phyloP scores from a whole-genome alignment of 2,797 vertebrate genomes.

The Amblyopsis hoosieri region DNA sequence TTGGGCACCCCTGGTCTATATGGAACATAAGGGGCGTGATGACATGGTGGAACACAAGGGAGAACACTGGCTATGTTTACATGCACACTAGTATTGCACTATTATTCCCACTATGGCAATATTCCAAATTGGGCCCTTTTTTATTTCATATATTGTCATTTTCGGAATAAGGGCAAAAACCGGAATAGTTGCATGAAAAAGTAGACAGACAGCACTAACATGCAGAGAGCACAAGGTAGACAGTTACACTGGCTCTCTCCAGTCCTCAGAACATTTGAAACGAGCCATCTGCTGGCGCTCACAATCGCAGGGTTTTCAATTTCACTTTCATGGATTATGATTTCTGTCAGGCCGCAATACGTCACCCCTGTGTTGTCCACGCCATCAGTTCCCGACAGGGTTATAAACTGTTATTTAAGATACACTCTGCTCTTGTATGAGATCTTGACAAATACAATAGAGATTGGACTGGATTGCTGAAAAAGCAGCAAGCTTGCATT shows the following conservation, averaged over 20 bases:
- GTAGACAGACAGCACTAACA: too few relatives aligned
- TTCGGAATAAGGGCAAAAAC: too few relatives aligned
- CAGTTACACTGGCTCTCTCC: slow-evolving; percentile 36
- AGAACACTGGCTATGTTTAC: too few relatives aligned
- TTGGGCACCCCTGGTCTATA: too few relatives aligned
- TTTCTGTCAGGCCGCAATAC: slow-evolving; percentile 82
- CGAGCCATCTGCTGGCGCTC: slow-evolving; percentile 70
- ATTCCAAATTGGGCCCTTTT: too few relatives aligned
- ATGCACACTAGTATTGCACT: too few relatives aligned
- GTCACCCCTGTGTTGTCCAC: slow-evolving; percentile 79
- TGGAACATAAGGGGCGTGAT: too few relatives aligned
- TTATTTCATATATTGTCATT: too few relatives aligned
- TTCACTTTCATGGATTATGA: slow-evolving; percentile 85
- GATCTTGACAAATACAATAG: slow-evolving; percentile 78
- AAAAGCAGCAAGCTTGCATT: slow-evolving; percentile 38
- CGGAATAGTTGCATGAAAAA: too few relatives aligned
- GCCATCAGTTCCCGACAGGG: slow-evolving; percentile 79
- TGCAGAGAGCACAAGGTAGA: too few relatives aligned
- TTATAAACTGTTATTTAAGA: slow-evolving; percentile 86
- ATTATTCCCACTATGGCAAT: too few relatives aligned
- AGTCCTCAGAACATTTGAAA: slow-evolving; percentile 72
- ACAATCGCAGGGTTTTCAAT: slow-evolving; percentile 75
- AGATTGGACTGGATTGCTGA: slow-evolving; percentile 66
- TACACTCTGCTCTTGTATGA: slow-evolving; percentile 72
- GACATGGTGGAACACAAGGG: too few relatives aligned